Evolutionary conservation across 1,140 invertebrate species (phyloP), one percentile per base, ranked within the genome.

Genomic region (Acromyrmex charruanus): DNA sequence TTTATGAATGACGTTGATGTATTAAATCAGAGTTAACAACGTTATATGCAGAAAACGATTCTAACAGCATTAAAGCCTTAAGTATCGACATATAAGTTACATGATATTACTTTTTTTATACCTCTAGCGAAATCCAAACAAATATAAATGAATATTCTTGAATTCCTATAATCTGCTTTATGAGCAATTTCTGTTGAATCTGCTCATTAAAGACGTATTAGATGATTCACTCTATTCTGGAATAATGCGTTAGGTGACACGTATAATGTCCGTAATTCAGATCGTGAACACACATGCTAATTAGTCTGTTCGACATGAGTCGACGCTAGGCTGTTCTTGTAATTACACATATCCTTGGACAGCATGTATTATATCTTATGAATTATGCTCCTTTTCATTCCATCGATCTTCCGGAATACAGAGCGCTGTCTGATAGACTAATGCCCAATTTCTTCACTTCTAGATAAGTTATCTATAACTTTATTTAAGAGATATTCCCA

Each of bases 261-360:
- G 71, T 77, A 87, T 85, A 59, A 75, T 28, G 61, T 59, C 66
- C 31, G 61, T 84, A 87, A 87, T 74, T 87, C 68, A 12, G 10
- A 25, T 86, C 77, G 10, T 61, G 69, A 87, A 87, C 69, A 87
- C 77, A 87, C 77, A 68, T 75, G 75, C 87, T 82, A 88, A 87
- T 87, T 88, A 88, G 51, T 21, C 66, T 59, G 75, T 82, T 74
- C 58, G 49, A 82, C 85, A 74, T 66, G 85, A 86, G 25, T 39
- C 28, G 74, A 69, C 55, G 59, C 59, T 58, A 39, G 59, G 4
- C 49, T 66, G 25, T 58, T 75, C 85, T 49, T 59, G 53, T 59
- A 86, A 86, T 80, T 69, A 39, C 53, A 81, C 21, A 14, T 55
- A 80, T 21, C 44, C 28, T 86, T 81, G 65, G 65, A 81, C 53